Conservation (phyloP, 2,113 vertebrate genomes). For the Lutjanus erythropterus region DNA sequence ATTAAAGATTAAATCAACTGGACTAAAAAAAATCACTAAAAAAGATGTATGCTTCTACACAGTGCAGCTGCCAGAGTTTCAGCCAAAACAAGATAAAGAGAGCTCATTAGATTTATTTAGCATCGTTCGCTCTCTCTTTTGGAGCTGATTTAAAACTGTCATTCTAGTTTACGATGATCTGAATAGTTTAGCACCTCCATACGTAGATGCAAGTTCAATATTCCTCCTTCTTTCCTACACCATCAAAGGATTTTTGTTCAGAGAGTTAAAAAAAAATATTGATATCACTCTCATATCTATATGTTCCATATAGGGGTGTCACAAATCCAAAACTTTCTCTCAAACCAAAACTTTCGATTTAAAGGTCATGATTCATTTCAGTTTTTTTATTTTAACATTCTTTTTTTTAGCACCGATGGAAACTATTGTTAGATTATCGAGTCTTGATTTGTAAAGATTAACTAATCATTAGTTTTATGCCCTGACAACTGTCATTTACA, state of each 20-base stretch:
- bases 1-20: slow-evolving; percentile 6
- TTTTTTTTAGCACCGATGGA: no score
- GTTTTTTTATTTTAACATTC: no score
- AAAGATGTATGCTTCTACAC: neutral
- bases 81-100: neutral
- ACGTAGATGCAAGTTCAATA: neutral
- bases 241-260: neutral
- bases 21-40: neutral
- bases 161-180: no score
- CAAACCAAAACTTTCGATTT: no score
- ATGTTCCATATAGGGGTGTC: no score
- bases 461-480: no score
- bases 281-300: neutral
- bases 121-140: neutral
- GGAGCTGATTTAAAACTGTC: neutral
- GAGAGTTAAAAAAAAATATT: neutral
- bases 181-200: neutral
- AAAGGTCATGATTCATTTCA: no score
- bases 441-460: no score
- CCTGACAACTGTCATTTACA: no score
- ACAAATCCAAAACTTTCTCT: no score
- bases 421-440: no score
- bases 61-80: neutral
- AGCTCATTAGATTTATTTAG: neutral
- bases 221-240: neutral